phyloP scores from a whole-genome alignment of 35 echinoderm and acorn worm species.

The Ptychodera flava region DNA sequence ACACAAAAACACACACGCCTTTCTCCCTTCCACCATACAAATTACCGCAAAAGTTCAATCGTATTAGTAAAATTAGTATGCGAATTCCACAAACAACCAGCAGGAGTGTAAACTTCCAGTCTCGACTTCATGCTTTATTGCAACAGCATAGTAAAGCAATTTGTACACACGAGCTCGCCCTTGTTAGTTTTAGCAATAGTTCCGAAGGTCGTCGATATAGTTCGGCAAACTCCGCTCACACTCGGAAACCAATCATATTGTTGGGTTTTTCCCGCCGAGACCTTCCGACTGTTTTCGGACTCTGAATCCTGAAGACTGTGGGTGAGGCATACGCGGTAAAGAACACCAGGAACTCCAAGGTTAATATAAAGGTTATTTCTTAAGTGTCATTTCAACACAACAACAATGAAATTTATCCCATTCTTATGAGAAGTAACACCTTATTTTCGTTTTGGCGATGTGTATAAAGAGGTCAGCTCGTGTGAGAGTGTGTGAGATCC shows the following conservation, averaged over 20 bases:
- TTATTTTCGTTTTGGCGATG: not conserved
- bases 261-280: not conserved
- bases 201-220: not conserved
- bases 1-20: too few relatives aligned
- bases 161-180: too few relatives aligned
- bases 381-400: not conserved
- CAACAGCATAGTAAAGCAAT: too few relatives aligned
- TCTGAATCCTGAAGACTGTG: not conserved
- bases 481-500: not conserved
- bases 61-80: too few relatives aligned
- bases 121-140: too few relatives aligned
- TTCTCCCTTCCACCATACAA: too few relatives aligned
- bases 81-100: too few relatives aligned
- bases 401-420: not conserved
- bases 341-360: not conserved
- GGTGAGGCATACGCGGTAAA: not conserved
- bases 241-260: not conserved
- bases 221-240: not conserved
- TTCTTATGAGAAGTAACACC: not conserved
- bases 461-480: not conserved
- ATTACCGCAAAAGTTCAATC: too few relatives aligned
- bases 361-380: too few relatives aligned
- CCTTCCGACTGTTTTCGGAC: not conserved
- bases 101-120: too few relatives aligned
- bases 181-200: too few relatives aligned